Evolutionary conservation across 2,113 vertebrate genomes (phyloP), one percentile per base, ranked within the genome.

Genomic region (Scortum barcoo): DNA sequence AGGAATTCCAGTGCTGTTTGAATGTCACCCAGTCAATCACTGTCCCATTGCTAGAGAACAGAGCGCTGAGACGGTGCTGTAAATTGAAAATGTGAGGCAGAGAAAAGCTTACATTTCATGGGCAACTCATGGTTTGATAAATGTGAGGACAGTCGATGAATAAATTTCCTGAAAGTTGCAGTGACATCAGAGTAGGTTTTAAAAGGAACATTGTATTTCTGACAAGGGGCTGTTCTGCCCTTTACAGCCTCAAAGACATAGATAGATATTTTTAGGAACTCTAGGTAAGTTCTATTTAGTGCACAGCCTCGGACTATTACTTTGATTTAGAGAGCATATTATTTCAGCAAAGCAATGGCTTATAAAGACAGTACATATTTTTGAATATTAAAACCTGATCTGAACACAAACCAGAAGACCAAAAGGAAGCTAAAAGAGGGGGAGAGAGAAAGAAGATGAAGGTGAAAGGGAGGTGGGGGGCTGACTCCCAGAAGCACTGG

Each of bases 361-460:
- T 85, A 82, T 92, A 92, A 93, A 92, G 79, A 86, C 83, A 63
- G 71, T 72, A 71, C 80, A 86, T 93, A 88, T 90, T 93, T 92
- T 88, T 80, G 13, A 81, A 88, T 91, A 90, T 91, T 90, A 89
- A 91, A 92, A 91, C 80, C 73, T 88, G 86, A 91, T 89, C 84
- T 68, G 79, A 92, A 91, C 88, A 92, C 78, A 93, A 92, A 91
- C 77, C 91, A 93, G 93, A 91, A 68, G 76, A 87, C 73, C 26
- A 30, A 79, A 89, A 86, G 76, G 76, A 85, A 87, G 68, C 56
- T 17, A 69, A 72, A 62, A 30, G 70, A 85, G 73, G 61, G 69
- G 44, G 69, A 62, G 77, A 78, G 71, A 48, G 63, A 79, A 66
- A 77, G 71, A 74, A 85, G 90, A 90, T 88, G 81, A 91, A 88